Base-by-base conservation (phyloP, 2,888 invertebrate genomes). In the Lycaena phlaeas region DNA sequence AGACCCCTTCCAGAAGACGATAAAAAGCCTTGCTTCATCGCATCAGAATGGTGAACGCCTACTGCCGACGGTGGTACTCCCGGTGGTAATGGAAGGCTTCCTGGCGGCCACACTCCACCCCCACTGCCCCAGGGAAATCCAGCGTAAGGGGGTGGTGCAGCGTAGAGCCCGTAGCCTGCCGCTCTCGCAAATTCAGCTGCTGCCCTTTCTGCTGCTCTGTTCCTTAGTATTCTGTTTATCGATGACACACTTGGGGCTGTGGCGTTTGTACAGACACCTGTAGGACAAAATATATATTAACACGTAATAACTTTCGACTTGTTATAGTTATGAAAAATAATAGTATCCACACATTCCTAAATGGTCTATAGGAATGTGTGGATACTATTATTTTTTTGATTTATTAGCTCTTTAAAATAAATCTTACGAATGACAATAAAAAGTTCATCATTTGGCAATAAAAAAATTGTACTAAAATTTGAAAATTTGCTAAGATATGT, bases 161-260 rank as follows among this genome's bases (percentile, higher is more conserved):
- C 91, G 71, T 95, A 93, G 5, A 95, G 85, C 0, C 95, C 95
- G 65, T 95, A 96, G 9, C 95, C 95, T 0, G 96, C 95, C 0
- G 95, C 95, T 10, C 96, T 86, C 0, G 97, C 96, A 57, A 98
- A 96, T 75, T 98, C 97, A 0, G 96, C 96, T 0, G 97, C 97
- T 0, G 97, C 97, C 4, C 97, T 85, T 70, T 98, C 98, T 0
- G 98, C 97, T 0, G 98, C 98, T 7, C 98, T 88, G 69, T 98
- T 98, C 49, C 98, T 86, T 40, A 98, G 86, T 63, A 98, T 98
- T 57, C 98, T 89, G 79, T 97, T 98, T 72, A 98, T 98, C 52
- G 97, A 97, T 60, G 96, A 96, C 2, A 98, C 97, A 38, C 96
- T 97, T 0, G 98, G 98, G 1, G 98, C 96, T 12, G 96, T 96